Base-by-base conservation (phyloP, 1,140 invertebrate species). In the Drosophila tsacasi region DNA sequence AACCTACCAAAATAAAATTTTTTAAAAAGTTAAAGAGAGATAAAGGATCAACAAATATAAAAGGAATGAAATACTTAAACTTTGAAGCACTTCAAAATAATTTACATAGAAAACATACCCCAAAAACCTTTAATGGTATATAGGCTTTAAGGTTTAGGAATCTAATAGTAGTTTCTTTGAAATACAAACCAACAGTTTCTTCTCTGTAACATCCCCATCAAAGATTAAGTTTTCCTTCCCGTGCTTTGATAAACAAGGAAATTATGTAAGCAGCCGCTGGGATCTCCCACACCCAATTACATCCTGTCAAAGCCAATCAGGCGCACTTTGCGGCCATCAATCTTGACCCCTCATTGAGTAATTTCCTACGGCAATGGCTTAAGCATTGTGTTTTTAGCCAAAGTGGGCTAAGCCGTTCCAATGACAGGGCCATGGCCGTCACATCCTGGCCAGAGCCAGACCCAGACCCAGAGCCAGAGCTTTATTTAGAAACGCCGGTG, bases 401-500 rank as follows among this genome's bases (percentile, higher is more conserved):
- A 80, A 71, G 60, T 72, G 40, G 55, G 39, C 55, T 52, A 73
- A 52, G 25, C 46, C 65, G 23, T 32, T 39, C 55, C 75, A 77
- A 68, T 57, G 71, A 71, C 77, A 83, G 76, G 79, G 81, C 84
- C 84, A 81, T 50, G 80, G 47, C 47, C 47, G 81, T 35, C 65
- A 52, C 68, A 54, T 72, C 69, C 44, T 59, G 21, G 27, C 27
- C 64, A 55, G 58, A 57, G 81, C 77, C 68, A 37, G 27, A 25
- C 2, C 25, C 27, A 27, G n/a, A n/a, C n/a, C n/a, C n/a, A n/a
- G 27, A n/a, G 23, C 32, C 54, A 52, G 54, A 54, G 81, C 77
- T 87, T 87, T 87, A 74, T 83, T 80, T 87, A 83, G 77, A 80
- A 80, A 50, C 37, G 81, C 80, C 84, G 83, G 79, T 44, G 50